Evolutionary conservation across 1,140 invertebrate genomes (phyloP), one percentile per base, ranked within the genome.

Genomic region (Euura saliciscinereae): DNA sequence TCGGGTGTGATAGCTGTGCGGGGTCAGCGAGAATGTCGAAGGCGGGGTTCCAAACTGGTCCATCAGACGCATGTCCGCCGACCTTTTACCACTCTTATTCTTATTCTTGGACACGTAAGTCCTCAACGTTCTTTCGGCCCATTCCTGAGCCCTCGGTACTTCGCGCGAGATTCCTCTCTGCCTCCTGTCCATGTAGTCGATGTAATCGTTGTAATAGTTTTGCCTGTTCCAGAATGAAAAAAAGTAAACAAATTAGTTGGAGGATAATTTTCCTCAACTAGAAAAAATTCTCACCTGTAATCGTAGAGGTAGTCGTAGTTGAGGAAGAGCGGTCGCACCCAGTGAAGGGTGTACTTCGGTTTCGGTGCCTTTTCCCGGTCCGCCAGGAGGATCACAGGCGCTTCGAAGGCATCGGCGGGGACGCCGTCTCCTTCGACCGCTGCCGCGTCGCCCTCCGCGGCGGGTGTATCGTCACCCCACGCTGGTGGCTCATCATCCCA

Each of bases 161-260:
- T 95, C 94, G 13, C 91, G 88, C 1, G 85, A 84, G 44, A 93
- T 82, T 2, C 94, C 94, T 75, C 89, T 89, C 79, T 92, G 90
- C 70, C 93, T 90, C 79, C 92, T 91, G 80, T 96, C 92, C 84
- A 96, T 86, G 85, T 92, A 96, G 77, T 93, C 92, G 79, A 96
- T 94, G 51, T 94, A 90, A 78, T 95, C 94, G 80, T 95, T 90
- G 83, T 96, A 96, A 84, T 96, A 96, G 85, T 94, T 94, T 84
- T 91, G 90, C 85, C 88, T 88, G 28, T 64, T 64, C 59, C 13
- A n/a, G 11, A 67, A 67, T 4, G 42, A 3, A n/a, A 59, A 59
- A 59, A 28, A 28, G 28, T 28, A 28, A 28, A 28, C 28, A 28
- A 28, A 28, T 28, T 28, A 7, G 66, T 67, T 6, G 0, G 8